phyloP scores from a whole-genome alignment of 2,888 invertebrate species.

The Rhingia campestris region DNA sequence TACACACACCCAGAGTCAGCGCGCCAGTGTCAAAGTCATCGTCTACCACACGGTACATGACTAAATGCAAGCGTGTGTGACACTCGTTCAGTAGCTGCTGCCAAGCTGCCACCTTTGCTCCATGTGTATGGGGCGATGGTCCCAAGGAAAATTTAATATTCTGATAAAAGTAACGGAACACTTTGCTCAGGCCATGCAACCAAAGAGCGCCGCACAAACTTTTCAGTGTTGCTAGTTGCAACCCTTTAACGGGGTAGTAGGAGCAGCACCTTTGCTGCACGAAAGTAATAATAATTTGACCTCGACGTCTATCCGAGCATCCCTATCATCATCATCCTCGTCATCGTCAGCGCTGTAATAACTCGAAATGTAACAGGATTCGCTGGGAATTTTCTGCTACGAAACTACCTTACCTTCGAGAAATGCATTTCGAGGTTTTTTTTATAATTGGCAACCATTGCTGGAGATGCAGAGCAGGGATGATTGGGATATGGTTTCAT shows the following conservation, averaged over 20 bases:
- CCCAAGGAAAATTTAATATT: conserved; percentile 70
- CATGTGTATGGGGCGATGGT: conserved; percentile 10
- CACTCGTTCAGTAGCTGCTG: conserved; percentile 3
- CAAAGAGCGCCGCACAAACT: conserved; percentile 25
- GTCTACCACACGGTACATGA: conserved; percentile 16
- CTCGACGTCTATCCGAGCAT: conserved; percentile 28
- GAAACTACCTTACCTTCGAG: conserved; percentile 23
- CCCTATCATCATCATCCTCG: conserved; percentile 22
- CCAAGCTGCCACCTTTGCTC: conserved; percentile 22
- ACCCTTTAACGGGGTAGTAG: too few species aligned
- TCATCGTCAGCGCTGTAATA: conserved; percentile 38
- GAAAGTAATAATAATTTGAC: conserved; percentile 42
- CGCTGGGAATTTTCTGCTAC: background rate
- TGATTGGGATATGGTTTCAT: conserved; percentile 23
- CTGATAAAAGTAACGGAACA: conserved; percentile 60
- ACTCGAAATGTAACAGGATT: background rate
- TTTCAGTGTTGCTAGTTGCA: background rate
- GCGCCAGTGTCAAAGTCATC: conserved; percentile 31
- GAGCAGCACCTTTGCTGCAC: background rate
- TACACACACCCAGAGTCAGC: conserved; percentile 16
- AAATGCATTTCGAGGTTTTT: conserved; percentile 57
- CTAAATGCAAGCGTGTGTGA: conserved; percentile 37
- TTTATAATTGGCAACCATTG: conserved; percentile 66
- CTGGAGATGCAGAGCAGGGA: too few species aligned
- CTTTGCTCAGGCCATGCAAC: conserved; percentile 1